These are phyloP conservation scores for Drosophila formosana DNA, from an alignment of 2,888 invertebrate species.

Conservation along the genomic window DNA sequence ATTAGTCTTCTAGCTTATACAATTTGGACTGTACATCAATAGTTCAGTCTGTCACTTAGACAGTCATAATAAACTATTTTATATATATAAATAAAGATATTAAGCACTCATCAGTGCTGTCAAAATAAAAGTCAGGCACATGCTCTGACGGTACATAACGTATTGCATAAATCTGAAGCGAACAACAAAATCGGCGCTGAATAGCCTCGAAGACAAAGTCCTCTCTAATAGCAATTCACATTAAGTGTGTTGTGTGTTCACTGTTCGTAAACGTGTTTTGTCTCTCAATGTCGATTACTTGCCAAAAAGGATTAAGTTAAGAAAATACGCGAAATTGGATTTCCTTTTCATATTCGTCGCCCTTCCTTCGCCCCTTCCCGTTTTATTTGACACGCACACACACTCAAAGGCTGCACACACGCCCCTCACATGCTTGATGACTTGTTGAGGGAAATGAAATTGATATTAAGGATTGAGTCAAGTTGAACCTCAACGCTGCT, in stretches of 20 bases:
- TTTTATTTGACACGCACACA: not conserved
- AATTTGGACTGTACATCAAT: too few species aligned
- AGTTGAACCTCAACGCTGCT: not conserved
- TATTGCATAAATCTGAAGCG: not conserved
- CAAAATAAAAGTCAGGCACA: not conserved
- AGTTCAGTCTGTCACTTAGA: too few species aligned
- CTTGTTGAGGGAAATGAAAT: slow-evolving; percentile 66
- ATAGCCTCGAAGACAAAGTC: not conserved
- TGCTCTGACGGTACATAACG: not conserved
- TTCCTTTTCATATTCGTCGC: slow-evolving; percentile 40
- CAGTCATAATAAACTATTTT: too few species aligned
- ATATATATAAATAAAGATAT: too few species aligned
- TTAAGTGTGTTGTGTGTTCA: slow-evolving; percentile 17
- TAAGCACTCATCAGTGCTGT: not conserved
- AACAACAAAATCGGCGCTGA: not conserved
- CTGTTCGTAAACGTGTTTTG: slow-evolving; percentile 17
- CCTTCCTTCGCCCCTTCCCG: not conserved
- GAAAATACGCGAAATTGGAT: slow-evolving; percentile 75
- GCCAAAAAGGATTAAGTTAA: slow-evolving; percentile 67
- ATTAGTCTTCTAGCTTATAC: too few species aligned
- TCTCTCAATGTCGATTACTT: slow-evolving; percentile 37
- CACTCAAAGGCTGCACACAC: slow-evolving; percentile 1
- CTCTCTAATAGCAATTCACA: slow-evolving; percentile 32
- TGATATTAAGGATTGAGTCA: slow-evolving; percentile 56
- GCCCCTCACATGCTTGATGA: slow-evolving; percentile 45